Evolutionary conservation across 2,113 vertebrate species (phyloP).

Genomic region (Myodes glareolus): DNA sequence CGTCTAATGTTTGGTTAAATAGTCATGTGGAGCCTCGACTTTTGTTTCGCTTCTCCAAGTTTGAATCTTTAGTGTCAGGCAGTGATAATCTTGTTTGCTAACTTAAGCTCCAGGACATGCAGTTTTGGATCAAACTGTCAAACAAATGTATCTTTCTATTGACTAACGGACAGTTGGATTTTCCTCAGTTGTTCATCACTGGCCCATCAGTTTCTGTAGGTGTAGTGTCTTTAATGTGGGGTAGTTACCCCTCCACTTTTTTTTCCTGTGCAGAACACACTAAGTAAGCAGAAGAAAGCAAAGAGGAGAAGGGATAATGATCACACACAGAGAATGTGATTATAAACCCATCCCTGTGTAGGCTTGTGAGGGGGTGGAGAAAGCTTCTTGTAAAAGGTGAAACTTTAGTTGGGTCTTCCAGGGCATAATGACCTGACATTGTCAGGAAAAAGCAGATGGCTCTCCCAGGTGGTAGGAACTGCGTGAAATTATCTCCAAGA

Average conservation of each 20-base stretch:
- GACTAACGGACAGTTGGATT: background rate
- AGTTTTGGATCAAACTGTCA: background rate
- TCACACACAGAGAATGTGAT: background rate
- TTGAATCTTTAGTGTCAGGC: background rate
- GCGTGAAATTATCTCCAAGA: background rate
- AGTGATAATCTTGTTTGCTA: background rate
- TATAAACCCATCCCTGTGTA: background rate
- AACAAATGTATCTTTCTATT: background rate
- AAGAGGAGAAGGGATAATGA: background rate
- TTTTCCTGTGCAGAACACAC: background rate
- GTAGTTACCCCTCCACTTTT: background rate
- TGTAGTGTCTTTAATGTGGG: no score
- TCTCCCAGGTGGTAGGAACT: conserved; percentile 3
- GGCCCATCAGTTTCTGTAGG: background rate
- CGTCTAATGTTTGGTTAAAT: background rate
- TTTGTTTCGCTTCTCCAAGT: background rate
- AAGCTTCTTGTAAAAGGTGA: background rate
- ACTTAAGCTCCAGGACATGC: background rate
- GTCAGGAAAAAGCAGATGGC: background rate
- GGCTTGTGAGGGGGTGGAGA: background rate
- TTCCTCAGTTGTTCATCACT: background rate
- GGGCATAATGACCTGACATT: background rate
- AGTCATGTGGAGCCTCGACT: background rate
- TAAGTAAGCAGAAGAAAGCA: background rate
- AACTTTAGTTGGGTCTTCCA: background rate